Conservation (phyloP, 1,140 invertebrate species). For the Archivesica marissinica region DNA sequence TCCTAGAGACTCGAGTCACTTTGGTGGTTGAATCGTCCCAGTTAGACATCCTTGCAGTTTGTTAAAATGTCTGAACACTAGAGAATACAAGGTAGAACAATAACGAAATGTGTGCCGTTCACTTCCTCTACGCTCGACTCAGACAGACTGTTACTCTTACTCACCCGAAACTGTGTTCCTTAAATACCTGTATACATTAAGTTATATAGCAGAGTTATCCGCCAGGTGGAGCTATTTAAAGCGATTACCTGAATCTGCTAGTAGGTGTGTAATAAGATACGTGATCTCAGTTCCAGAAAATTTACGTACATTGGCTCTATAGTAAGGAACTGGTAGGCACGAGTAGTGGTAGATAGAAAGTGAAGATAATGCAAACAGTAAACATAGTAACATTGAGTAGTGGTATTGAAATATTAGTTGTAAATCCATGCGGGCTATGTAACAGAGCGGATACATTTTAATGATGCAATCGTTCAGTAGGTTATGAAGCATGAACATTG, state of each 20-base stretch:
- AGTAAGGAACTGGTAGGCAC: not conserved
- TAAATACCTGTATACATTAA: slow-evolving; percentile 61
- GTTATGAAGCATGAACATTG: not conserved
- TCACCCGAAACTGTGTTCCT: slow-evolving; percentile 58
- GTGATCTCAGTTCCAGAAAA: slow-evolving; percentile 17
- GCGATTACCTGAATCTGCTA: slow-evolving; percentile 53
- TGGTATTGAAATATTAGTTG: not conserved
- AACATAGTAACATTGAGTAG: not conserved
- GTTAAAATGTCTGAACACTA: slow-evolving; percentile 14
- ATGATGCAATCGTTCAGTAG: not conserved
- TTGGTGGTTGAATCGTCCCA: slow-evolving; percentile 31
- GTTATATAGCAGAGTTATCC: slow-evolving; percentile 55
- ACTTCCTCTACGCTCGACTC: slow-evolving; percentile 45
- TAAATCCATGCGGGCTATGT: not conserved
- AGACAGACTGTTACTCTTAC: slow-evolving; percentile 60
- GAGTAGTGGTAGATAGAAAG: not conserved
- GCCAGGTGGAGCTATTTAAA: slow-evolving; percentile 58
- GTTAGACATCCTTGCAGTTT: slow-evolving; percentile 27
- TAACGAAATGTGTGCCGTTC: slow-evolving; percentile 49
- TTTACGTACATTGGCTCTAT: slow-evolving; percentile 40
- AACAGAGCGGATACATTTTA: not conserved
- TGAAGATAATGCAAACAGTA: not conserved
- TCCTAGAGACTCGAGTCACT: slow-evolving; percentile 59
- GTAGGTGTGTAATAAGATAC: slow-evolving; percentile 58
- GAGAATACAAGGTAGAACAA: slow-evolving; percentile 39